Percentiles rank a stretch among this genome's conserved stretches.
Evolutionary conservation across 1,140 invertebrate genomes (phyloP).

Genomic region (Polypedilum pembai): DNA sequence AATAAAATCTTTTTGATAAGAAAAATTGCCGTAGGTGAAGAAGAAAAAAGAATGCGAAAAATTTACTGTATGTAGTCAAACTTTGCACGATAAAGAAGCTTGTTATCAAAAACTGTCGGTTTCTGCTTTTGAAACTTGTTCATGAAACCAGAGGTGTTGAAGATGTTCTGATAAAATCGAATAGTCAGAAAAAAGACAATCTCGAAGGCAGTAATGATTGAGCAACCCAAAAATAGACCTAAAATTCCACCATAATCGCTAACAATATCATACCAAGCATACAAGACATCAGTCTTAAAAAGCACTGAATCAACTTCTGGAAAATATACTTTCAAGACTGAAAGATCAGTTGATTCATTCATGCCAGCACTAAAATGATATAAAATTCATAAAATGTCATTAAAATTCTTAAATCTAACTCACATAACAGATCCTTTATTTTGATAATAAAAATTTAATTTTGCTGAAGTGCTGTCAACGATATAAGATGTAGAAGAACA

Average conservation of each 20-base stretch:
- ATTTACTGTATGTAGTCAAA: not conserved
- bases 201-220: not conserved
- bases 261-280: not conserved
- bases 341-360: not conserved
- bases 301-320: not conserved
- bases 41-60: not conserved
- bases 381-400: too few species aligned
- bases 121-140: not conserved
- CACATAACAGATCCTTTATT: conserved; percentile 8
- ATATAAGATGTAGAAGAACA: conserved; percentile 42
- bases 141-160: not conserved
- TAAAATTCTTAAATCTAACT: not conserved
- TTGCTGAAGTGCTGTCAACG: conserved; percentile 29
- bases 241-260: not conserved
- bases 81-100: not conserved
- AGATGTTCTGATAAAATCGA: not conserved
- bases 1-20: too few species aligned
- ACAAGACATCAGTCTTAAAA: not conserved
- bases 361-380: not conserved
- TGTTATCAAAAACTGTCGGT: not conserved
- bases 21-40: too few species aligned
- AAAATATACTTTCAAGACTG: not conserved
- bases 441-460: not conserved
- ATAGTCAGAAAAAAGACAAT: not conserved
- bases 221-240: not conserved